Conservation (phyloP, 2,113 vertebrate species). For the Phrynocephalus versicolor region DNA sequence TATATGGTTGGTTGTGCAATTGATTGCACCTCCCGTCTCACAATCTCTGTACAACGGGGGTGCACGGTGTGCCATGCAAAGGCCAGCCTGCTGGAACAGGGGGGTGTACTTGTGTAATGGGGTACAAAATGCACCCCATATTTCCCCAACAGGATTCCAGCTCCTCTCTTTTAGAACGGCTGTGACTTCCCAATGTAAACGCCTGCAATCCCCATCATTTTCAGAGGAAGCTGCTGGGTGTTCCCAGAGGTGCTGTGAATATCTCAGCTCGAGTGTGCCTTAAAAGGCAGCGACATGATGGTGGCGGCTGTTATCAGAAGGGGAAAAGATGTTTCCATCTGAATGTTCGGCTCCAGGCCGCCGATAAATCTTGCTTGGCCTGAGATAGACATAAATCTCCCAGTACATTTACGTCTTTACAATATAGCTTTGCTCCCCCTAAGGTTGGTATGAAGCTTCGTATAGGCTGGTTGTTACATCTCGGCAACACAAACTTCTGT, state of each 20-base stretch:
- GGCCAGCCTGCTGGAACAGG: too few relatives aligned
- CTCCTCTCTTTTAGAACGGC: not conserved
- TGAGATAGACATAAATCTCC: not conserved
- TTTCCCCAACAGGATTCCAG: too few relatives aligned
- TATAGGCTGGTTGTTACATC: rapidly evolving
- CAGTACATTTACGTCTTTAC: not conserved
- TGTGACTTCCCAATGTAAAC: not conserved
- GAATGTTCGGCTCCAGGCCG: not conserved
- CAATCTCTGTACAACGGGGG: too few relatives aligned
- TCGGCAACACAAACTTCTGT: not conserved
- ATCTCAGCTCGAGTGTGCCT: not conserved
- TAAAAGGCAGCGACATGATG: not conserved
- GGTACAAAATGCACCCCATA: too few relatives aligned
- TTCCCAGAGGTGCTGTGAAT: not conserved
- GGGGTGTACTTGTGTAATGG: too few relatives aligned
- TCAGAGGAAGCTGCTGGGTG: not conserved
- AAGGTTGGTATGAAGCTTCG: too few relatives aligned
- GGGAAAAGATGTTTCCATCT: not conserved
- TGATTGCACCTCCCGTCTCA: too few relatives aligned
- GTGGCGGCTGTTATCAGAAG: not conserved
- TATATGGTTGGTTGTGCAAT: too few relatives aligned
- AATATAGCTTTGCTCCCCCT: not conserved
- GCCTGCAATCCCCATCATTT: too few relatives aligned
- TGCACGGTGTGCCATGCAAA: too few relatives aligned
- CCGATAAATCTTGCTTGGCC: not conserved